Evolutionary conservation across 2,888 invertebrate genomes (phyloP), one percentile per base, ranked within the genome.

Genomic region (Esperia sulphurella): DNA sequence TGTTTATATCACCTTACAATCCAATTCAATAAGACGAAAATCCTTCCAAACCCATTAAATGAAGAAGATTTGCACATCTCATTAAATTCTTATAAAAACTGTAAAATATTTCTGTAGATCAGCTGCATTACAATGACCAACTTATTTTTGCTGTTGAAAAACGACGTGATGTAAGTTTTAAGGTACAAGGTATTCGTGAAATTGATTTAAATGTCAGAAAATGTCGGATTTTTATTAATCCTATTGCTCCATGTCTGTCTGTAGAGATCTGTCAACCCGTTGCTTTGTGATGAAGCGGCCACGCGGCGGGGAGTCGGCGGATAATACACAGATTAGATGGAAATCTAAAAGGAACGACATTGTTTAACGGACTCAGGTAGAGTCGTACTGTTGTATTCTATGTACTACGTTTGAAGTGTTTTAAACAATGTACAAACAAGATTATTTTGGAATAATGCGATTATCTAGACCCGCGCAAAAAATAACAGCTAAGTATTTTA

Each of bases 261-360:
- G 78, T 77, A 65, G 75, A 79, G 80, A 84, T 81, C 86, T 89
- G 88, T 89, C 88, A 89, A 88, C 88, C 87, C 86, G 81, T 85
- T 85, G 83, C 84, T 89, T 89, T 88, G 88, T 87, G 79, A 75
- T 65, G 78, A 71, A 72, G 79, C 83, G 83, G 71, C 75, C 71
- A 63, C 87, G 56, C 88, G 40, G 75, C 86, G 71, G 85, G 88
- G 79, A 65, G 75, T 65, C 76, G 59, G 55, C 74, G 78, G 84
- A 87, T 86, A 82, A 85, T 78, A 75, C 75, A 74, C 69, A 84
- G 88, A 87, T 87, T 83, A 88, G 85, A 88, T 88, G 76, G 65
- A 79, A 82, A 88, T 87, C 85, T 80, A 69, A 71, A 75, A 73
- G 75, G 75, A 73, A 75, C 71, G 71, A 79, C 83, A 86, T 88